Evolutionary conservation across 2,888 invertebrate genomes (phyloP).

Genomic region (Andricus curvator): DNA sequence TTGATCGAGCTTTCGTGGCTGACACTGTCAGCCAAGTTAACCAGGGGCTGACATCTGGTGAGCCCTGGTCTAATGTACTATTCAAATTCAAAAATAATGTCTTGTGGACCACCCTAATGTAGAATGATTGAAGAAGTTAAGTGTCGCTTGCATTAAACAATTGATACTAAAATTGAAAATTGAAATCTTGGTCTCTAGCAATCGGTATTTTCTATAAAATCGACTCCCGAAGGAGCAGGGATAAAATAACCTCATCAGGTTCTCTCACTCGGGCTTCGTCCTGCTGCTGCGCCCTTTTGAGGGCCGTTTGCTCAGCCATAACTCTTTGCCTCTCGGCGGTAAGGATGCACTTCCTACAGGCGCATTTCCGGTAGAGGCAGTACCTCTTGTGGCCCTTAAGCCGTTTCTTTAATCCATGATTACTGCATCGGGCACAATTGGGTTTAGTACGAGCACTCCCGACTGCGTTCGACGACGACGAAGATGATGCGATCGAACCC

Average conservation of each 20-base stretch:
- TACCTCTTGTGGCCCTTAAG: slow-evolving; percentile 96
- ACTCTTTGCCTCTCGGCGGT: slow-evolving; percentile 93
- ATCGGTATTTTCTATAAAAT: slow-evolving; percentile 1
- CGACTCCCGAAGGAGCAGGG: neutral
- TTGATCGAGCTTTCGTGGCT: no score
- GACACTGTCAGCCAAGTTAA: no score
- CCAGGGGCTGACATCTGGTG: no score
- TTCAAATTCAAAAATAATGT: no score
- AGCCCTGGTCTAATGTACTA: no score
- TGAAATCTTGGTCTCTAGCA: neutral
- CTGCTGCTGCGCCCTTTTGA: slow-evolving; percentile 90
- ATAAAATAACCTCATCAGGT: slow-evolving; percentile 16
- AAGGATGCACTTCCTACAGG: slow-evolving; percentile 91
- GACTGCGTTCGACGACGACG: neutral
- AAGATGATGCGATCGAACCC: neutral
- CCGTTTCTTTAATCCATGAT: slow-evolving; percentile 93
- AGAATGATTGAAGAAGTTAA: no score
- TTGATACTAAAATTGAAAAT: neutral
- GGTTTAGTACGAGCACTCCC: slow-evolving; percentile 77
- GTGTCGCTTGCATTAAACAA: no score
- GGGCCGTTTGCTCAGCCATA: slow-evolving; percentile 93
- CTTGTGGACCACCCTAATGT: no score
- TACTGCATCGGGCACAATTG: slow-evolving; percentile 95
- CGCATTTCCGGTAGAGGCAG: slow-evolving; percentile 91
- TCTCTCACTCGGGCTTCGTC: slow-evolving; percentile 81